A percentile compares a stretch with the other conserved stretches of the same genome.
phyloP scores from a whole-genome alignment of 2,113 vertebrate genomes.

The Nanorana parkeri region DNA sequence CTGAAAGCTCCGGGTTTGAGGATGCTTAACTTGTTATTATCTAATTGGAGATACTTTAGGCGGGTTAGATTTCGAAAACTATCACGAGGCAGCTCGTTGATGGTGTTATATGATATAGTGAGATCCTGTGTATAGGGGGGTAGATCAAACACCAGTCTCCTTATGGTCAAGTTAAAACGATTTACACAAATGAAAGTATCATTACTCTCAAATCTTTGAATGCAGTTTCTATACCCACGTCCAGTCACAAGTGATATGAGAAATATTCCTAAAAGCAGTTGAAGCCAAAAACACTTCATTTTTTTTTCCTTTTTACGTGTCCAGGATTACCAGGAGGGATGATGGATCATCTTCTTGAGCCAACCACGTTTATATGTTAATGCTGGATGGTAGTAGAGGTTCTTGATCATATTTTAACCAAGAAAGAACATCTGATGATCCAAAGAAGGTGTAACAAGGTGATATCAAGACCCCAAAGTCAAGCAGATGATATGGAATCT shows the following conservation, averaged over 20 bases:
- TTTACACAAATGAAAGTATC: conserved; percentile 68
- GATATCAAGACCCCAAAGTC: too few species aligned
- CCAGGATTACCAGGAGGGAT: background rate
- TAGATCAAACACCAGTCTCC: conserved; percentile 66
- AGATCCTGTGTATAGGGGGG: conserved; percentile 60
- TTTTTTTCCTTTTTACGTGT: background rate
- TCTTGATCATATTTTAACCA: too few species aligned
- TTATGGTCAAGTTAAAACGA: conserved; percentile 55
- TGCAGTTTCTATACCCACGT: conserved; percentile 80
- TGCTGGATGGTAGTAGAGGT: background rate
- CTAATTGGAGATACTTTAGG: conserved; percentile 65
- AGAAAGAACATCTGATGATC: too few species aligned
- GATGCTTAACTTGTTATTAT: conserved; percentile 62
- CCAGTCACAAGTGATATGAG: conserved; percentile 52
- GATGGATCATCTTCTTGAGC: background rate
- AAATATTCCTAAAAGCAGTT: background rate
- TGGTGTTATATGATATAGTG: conserved; percentile 57
- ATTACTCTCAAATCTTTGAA: conserved; percentile 51
- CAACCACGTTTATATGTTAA: background rate
- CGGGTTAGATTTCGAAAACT: conserved; percentile 66
- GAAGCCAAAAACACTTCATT: background rate
- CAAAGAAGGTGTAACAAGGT: too few species aligned
- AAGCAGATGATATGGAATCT: too few species aligned
- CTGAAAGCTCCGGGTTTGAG: conserved; percentile 72
- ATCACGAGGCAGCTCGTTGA: conserved; percentile 46